These are phyloP conservation scores for Diplodus sargus DNA, from an alignment of 2,797 vertebrate genomes.

Conservation along the genomic window DNA sequence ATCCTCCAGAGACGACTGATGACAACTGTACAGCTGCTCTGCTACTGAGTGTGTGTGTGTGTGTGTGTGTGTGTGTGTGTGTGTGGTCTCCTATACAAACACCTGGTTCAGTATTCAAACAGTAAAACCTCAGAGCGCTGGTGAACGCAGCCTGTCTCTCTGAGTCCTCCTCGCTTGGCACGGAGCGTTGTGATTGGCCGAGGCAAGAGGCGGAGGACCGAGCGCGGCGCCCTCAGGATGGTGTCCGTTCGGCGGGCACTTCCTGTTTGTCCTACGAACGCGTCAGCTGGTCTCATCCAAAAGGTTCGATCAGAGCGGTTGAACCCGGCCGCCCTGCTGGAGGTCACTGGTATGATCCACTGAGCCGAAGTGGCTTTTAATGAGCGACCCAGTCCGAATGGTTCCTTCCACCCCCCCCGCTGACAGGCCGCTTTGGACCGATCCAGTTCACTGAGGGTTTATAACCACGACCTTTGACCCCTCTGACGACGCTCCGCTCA, in stretches of 20 bases:
- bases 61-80: slow-evolving; percentile 37
- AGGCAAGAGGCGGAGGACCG: slow-evolving; percentile 29
- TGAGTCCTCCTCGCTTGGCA: slow-evolving; percentile 14
- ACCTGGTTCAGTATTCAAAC: slow-evolving; percentile 50
- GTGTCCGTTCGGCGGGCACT: slow-evolving; percentile 12
- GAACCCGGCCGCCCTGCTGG: not conserved
- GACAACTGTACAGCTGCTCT: slow-evolving; percentile 62
- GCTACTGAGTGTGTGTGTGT: slow-evolving; percentile 40
- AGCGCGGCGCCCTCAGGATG: not conserved
- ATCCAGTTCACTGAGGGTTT: slow-evolving; percentile 9
- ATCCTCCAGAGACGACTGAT: slow-evolving; percentile 46
- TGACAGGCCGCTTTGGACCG: slow-evolving; percentile 13
- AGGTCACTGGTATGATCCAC: slow-evolving; percentile 28
- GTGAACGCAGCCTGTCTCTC: slow-evolving; percentile 11
- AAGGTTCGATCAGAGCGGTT: slow-evolving; percentile 1
- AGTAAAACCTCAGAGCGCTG: slow-evolving; percentile 22
- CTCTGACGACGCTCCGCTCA: slow-evolving; percentile 48
- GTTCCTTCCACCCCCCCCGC: slow-evolving; percentile 25
- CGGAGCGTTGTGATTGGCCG: slow-evolving; percentile 30
- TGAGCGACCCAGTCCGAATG: slow-evolving; percentile 32
- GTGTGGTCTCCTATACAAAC: slow-evolving; percentile 45
- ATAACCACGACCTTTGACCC: slow-evolving; percentile 29
- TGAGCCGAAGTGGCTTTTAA: slow-evolving; percentile 19
- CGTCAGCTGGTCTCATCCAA: slow-evolving; percentile 30
- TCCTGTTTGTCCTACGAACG: slow-evolving; percentile 24